phyloP scores from a whole-genome alignment of 2,888 invertebrate species.

The Morpho deidamia region DNA sequence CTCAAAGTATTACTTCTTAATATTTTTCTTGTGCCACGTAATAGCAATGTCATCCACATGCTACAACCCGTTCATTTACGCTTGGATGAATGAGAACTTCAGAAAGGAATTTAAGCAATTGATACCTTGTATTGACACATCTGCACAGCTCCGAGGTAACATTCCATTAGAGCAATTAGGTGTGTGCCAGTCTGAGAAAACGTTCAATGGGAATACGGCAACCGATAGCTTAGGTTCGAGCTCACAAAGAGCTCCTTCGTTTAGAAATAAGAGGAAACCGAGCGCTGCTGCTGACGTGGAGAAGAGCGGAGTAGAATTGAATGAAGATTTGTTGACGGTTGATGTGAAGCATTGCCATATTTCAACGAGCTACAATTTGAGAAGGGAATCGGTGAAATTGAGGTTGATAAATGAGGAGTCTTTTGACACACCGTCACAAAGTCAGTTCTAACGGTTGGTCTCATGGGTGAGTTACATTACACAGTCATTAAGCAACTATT shows the following conservation, averaged over 20 bases:
- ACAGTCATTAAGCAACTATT: no score
- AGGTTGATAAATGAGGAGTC: slow-evolving; percentile 71
- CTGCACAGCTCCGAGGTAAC: slow-evolving; percentile 54
- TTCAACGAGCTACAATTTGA: slow-evolving; percentile 67
- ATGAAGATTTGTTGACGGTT: slow-evolving; percentile 62
- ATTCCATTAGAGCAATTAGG: slow-evolving; percentile 72
- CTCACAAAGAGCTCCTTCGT: slow-evolving; percentile 72
- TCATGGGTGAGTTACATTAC: slow-evolving; percentile 48
- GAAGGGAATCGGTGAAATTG: slow-evolving; percentile 67
- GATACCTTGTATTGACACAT: slow-evolving; percentile 80
- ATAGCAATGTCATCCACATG: slow-evolving; percentile 97
- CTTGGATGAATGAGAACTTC: slow-evolving; percentile 98
- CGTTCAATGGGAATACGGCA: slow-evolving; percentile 87
- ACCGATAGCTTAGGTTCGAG: slow-evolving; percentile 80
- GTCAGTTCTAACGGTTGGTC: slow-evolving; percentile 71
- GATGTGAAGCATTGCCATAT: slow-evolving; percentile 73
- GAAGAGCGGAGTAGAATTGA: slow-evolving; percentile 69
- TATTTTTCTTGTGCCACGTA: slow-evolving; percentile 93
- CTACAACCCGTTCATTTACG: slow-evolving; percentile 97
- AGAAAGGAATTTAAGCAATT: slow-evolving; percentile 94
- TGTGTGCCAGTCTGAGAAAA: slow-evolving; percentile 81
- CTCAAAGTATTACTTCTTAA: slow-evolving; percentile 90
- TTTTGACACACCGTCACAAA: slow-evolving; percentile 63
- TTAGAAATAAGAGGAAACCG: slow-evolving; percentile 74
- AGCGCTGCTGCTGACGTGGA: slow-evolving; percentile 81